phyloP scores from a whole-genome alignment of 2,797 vertebrate genomes.

The Acipenser oxyrinchus region DNA sequence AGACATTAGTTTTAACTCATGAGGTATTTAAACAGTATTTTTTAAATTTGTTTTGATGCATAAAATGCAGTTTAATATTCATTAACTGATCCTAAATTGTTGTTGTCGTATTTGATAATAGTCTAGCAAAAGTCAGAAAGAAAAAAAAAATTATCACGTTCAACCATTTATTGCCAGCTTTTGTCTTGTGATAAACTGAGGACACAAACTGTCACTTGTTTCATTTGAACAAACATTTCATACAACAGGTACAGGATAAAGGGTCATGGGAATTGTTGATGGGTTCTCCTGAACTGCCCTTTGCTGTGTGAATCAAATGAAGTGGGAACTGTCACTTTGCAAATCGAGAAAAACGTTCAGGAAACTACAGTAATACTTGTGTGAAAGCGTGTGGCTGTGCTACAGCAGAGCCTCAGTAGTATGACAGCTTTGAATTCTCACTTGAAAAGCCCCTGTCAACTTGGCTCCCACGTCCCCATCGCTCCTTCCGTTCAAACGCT shows the following conservation, averaged over 20 bases:
- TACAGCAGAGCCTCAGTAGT: background rate
- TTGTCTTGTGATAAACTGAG: background rate
- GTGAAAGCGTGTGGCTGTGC: background rate
- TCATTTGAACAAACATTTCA: background rate
- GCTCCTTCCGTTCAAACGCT: conserved; percentile 36
- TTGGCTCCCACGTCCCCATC: conserved; percentile 34
- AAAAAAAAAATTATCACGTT: too few species aligned
- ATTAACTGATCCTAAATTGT: too few species aligned
- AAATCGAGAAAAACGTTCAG: background rate
- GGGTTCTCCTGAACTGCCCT: background rate
- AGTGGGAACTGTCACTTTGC: background rate
- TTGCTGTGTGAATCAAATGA: background rate
- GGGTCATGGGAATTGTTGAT: background rate
- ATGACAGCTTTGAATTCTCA: conserved; percentile 27
- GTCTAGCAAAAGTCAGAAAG: too few species aligned
- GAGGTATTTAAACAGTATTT: too few species aligned
- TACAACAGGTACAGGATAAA: background rate
- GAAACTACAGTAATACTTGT: background rate
- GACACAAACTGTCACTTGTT: background rate
- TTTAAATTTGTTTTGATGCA: too few species aligned
- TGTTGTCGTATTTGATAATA: too few species aligned
- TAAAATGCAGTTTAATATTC: too few species aligned
- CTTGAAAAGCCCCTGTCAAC: conserved; percentile 37
- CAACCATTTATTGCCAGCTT: too few species aligned
- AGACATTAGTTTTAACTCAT: too few species aligned